Evolutionary conservation across 1,140 invertebrate species (phyloP).

Genomic region (Leptopilina boulardi): DNA sequence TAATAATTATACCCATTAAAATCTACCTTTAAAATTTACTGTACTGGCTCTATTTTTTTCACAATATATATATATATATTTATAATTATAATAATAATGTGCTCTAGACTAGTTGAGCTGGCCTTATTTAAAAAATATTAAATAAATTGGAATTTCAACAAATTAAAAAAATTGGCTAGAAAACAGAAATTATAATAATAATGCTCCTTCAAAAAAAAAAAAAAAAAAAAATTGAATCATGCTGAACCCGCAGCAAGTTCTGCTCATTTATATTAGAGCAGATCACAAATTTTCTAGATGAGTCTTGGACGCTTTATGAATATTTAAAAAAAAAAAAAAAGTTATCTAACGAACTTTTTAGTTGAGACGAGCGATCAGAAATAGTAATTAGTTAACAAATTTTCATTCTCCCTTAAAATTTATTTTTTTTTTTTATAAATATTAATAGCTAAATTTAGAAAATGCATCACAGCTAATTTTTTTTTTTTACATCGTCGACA

Average conservation of each 20-base stretch:
- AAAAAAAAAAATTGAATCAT: conserved; percentile 41
- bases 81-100: conserved; percentile 55
- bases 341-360: not conserved
- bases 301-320: not conserved
- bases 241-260: conserved; percentile 67
- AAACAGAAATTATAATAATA: conserved; percentile 62
- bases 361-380: not conserved
- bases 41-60: conserved; percentile 69
- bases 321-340: not conserved
- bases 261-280: conserved; percentile 27
- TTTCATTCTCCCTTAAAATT: not conserved
- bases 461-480: conserved; percentile 20
- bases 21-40: conserved; percentile 55
- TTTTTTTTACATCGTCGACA: not conserved
- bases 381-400: conserved; percentile 4
- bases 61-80: conserved; percentile 49
- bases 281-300: conserved; percentile 8
- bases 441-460: conserved; percentile 4
- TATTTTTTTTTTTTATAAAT: not conserved
- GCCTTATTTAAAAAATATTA: conserved; percentile 66
- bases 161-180: conserved; percentile 68
- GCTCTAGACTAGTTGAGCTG: conserved; percentile 77
- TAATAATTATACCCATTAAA: conserved; percentile 51
- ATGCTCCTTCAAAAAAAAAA: conserved; percentile 42
- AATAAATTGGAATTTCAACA: conserved; percentile 69